Base-by-base conservation (phyloP, 2,888 invertebrate species). In the Drosophila prolongata region DNA sequence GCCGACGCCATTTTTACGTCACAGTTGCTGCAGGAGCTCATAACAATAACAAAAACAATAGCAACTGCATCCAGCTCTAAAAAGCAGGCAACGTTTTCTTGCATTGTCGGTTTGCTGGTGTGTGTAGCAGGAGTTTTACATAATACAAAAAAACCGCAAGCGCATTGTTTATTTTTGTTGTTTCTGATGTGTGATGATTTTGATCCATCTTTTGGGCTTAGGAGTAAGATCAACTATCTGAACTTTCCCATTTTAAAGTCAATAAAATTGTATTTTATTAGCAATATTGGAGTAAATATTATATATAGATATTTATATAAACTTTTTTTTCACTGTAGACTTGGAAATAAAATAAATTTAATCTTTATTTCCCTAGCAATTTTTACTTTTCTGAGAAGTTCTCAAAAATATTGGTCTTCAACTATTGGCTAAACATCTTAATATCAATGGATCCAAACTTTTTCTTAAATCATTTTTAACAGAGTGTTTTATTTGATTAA, bases 11-110 rank as follows among this genome's bases (percentile, higher is more conserved):
- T 49, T 76, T 80, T 74, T 80, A 78, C 80, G 78, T 76, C 83
- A 80, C 54, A 61, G 24, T 40, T 38, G 24, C 46, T 49, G 59
- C 69, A 19, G 35, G 50, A 40, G 13, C 13, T 67, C 53, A 40
- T 58, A 59, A 68, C 72, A 54, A 55, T 52, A 60, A 65, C 75
- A 67, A 77, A 62, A 76, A 76, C 66, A 76, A 77, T 66, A 71
- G 74, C 54, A 85, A 76, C 56, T 61, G 68, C 54, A 67, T 54
- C 49, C 57, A 44, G 57, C 66, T 73, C 85, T 70, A 34, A 56
- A 76, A 87, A 81, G 82, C 57, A 76, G 76, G 77, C 85, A 68
- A 76, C 46, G 57, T 19, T 62, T 77, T 58, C 24, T 16, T 47
- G 9, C 42, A 34, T 16, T 42, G 30, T 37, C n/a, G 16, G 9